Percentiles rank a stretch among this genome's conserved stretches.
phyloP scores from a whole-genome alignment of 2,888 invertebrate genomes.

The Ornithoptera alexandrae region DNA sequence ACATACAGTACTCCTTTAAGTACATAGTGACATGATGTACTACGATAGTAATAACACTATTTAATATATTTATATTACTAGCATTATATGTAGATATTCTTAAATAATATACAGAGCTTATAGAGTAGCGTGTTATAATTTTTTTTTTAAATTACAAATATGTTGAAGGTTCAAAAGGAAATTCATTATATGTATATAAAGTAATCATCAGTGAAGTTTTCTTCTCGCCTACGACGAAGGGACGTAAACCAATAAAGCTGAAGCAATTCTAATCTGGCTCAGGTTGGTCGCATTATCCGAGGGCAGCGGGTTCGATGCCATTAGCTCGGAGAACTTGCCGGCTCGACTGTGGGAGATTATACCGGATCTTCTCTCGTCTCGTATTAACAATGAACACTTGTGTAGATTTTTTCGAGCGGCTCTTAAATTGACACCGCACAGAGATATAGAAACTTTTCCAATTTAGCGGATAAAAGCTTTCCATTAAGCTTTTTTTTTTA shows the following conservation, averaged over 20 bases:
- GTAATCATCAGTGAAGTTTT: slow-evolving; percentile 20
- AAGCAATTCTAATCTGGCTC: slow-evolving; percentile 35
- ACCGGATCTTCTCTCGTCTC: slow-evolving; percentile 25
- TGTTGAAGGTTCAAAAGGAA: too few species aligned
- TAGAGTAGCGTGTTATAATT: too few species aligned
- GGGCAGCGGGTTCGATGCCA: slow-evolving; percentile 30
- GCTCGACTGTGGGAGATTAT: slow-evolving; percentile 31
- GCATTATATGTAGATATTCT: too few species aligned
- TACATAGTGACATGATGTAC: too few species aligned
- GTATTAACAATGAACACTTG: slow-evolving; percentile 20
- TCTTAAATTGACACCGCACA: background rate
- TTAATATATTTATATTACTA: too few species aligned
- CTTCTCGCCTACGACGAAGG: slow-evolving; percentile 20
- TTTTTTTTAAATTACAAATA: too few species aligned
- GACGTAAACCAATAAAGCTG: slow-evolving; percentile 36
- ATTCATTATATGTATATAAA: too few species aligned
- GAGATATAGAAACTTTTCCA: background rate
- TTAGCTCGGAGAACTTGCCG: slow-evolving; percentile 23
- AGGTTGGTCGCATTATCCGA: slow-evolving; percentile 29
- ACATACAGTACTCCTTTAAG: too few species aligned
- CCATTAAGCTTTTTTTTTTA: background rate
- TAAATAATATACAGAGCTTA: too few species aligned
- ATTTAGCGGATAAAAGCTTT: background rate
- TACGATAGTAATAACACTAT: too few species aligned
- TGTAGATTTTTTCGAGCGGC: slow-evolving; percentile 4